phyloP scores from a whole-genome alignment of 1,140 invertebrate genomes.

The Caenorhabditis latens region DNA sequence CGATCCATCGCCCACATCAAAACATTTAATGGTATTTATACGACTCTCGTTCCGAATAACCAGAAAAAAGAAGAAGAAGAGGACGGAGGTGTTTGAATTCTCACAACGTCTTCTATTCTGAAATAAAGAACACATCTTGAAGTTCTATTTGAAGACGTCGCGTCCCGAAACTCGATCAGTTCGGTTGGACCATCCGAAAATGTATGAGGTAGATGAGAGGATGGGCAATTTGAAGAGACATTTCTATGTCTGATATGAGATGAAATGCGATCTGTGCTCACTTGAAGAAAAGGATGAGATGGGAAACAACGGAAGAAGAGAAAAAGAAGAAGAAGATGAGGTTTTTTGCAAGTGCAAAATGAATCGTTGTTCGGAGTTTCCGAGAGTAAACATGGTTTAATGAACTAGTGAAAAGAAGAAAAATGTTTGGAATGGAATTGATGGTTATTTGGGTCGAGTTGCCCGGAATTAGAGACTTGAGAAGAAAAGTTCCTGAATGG shows the following conservation, averaged over 20 bases:
- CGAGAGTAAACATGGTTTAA: background rate
- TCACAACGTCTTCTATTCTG: constrained; percentile 2
- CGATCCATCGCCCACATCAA: constrained; percentile 17
- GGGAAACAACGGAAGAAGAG: background rate
- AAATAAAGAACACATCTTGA: constrained; percentile 1
- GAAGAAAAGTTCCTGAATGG: too few species aligned
- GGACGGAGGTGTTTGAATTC: background rate
- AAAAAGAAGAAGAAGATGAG: background rate
- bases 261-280: constrained; percentile 55
- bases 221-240: background rate
- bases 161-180: constrained; percentile 14
- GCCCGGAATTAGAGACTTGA: too few species aligned
- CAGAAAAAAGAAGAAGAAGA: background rate
- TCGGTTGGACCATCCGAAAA: constrained; percentile 14
- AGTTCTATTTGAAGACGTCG: background rate
- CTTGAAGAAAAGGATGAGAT: constrained; percentile 11
- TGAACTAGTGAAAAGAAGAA: background rate
- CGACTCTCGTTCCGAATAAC: constrained; percentile 16
- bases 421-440: too few species aligned
- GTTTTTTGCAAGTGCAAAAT: background rate
- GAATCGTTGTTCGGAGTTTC: background rate
- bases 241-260: constrained; percentile 42
- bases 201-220: constrained; percentile 10
- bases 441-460: too few species aligned
- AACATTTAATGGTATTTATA: constrained; percentile 28